Base-by-base conservation (phyloP, 2,797 vertebrate genomes). In the Paratrypauchen microcephalus region DNA sequence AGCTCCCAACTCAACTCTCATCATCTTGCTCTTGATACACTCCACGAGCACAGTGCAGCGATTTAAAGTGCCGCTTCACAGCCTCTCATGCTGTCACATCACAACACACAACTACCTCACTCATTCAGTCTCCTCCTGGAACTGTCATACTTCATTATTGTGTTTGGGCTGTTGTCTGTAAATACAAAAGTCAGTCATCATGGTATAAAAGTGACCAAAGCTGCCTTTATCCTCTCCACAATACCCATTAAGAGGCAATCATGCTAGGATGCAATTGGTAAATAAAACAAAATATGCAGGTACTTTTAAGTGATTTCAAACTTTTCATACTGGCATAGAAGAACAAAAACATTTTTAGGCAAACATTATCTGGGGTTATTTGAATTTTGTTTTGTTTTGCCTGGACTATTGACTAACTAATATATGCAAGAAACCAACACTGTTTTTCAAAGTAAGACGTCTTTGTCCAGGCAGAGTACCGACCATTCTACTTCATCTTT, bases 11-110 rank as follows among this genome's bases (percentile, higher is more conserved):
- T 67, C 50, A 76, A 72, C 87, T 70, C 78, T 82, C 83, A 75
- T 83, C 83, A 74, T 61, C 72, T 58, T 19, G 69, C 86, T 86
- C 86, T 87, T 47, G 60, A 89, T 61, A 82, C 80, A 65, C 87
- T 86, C 69, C 50, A 74, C 66, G 60, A 75, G 71, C 50, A 60
- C 58, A 4, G 50, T 26, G 30, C n/a, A 58, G 74, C 56, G 19
- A 58, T 85, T 76, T 75, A 72, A 75, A 89, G 85, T 80, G 83
- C 62, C 8, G 72, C 85, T 86, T 80, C 73, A 75, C 36, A 28
- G 68, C 74, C 84, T 71, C 79, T 87, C 26, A 18, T 78, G 73
- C 58, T 65, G 76, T 68, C 75, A 62, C 83, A 65, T 67, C 58
- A 71, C 65, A 59, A 81, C 57, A 55, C 72, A 72, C 82, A 66